These are phyloP conservation scores for Cyrtonyx montezumae DNA, from an alignment of 2,113 vertebrate genomes.

Conservation along the genomic window DNA sequence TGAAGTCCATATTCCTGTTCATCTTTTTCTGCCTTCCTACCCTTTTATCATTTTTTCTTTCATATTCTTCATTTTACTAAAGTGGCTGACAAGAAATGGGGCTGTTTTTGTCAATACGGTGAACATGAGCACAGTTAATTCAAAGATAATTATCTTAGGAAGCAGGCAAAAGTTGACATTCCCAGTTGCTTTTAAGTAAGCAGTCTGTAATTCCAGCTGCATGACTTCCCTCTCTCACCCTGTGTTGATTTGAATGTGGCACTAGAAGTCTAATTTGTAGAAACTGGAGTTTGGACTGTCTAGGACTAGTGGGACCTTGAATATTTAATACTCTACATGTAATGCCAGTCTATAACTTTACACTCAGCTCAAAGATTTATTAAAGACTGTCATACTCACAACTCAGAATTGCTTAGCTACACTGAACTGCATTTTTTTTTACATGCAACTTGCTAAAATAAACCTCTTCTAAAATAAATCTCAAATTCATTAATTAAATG, in stretches of 20 bases:
- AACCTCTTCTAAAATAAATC: conserved; percentile 1
- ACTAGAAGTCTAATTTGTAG: neutral
- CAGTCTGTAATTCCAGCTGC: neutral
- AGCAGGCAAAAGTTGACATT: neutral
- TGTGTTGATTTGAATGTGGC: neutral
- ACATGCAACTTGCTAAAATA: neutral
- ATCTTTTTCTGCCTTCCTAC: conserved; percentile 4
- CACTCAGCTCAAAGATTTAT: neutral
- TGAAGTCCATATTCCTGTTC: neutral
- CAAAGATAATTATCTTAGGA: conserved; percentile 14
- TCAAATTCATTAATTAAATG: neutral
- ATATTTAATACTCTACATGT: conserved; percentile 5
- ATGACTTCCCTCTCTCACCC: neutral
- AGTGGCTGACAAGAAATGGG: neutral
- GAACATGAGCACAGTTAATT: conserved; percentile 18
- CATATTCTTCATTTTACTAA: conserved; percentile 1
- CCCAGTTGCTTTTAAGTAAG: neutral
- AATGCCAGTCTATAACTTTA: neutral
- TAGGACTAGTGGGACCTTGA: neutral
- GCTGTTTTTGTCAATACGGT: neutral
- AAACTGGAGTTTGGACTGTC: neutral
- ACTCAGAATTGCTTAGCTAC: neutral
- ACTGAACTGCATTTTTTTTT: neutral
- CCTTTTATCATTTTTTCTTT: neutral
- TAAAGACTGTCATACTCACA: neutral